A percentile compares a stretch with the other conserved stretches of the same genome.
phyloP scores from a whole-genome alignment of 2,113 vertebrate species.

The Cairina moschata region DNA sequence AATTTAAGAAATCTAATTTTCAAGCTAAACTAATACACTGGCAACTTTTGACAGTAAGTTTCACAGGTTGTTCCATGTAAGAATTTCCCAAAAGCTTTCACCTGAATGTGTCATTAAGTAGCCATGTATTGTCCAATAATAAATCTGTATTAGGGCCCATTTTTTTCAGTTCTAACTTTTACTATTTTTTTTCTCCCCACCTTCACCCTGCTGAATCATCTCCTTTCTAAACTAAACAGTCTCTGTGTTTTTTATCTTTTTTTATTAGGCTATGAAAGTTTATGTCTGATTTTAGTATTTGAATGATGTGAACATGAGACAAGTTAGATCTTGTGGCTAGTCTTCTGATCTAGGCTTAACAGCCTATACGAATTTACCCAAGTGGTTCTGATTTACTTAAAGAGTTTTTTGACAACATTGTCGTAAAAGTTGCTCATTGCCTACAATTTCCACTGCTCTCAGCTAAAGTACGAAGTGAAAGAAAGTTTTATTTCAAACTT shows the following conservation, averaged over 20 bases:
- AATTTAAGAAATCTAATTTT: not conserved
- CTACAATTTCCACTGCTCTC: not conserved
- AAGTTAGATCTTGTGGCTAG: not conserved
- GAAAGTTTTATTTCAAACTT: not conserved
- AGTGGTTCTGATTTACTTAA: not conserved
- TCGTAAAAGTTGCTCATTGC: not conserved
- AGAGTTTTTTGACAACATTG: not conserved
- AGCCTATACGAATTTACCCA: not conserved
- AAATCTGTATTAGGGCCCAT: not conserved
- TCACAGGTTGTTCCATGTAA: not conserved
- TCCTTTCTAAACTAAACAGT: not conserved
- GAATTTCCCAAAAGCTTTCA: not conserved
- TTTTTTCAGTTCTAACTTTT: not conserved
- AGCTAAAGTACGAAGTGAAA: not conserved
- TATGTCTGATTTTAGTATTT: not conserved
- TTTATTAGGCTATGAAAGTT: not conserved
- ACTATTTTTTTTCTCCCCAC: not conserved
- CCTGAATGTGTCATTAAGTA: not conserved
- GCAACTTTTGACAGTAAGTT: not conserved
- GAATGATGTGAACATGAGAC: not conserved
- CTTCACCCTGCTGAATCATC: not conserved
- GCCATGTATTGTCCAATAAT: not conserved
- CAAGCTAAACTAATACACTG: not conserved
- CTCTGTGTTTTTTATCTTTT: not conserved
- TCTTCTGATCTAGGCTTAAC: not conserved